These are phyloP conservation scores for Andricus curvator DNA, from an alignment of 2,888 invertebrate genomes.

Conservation along the genomic window DNA sequence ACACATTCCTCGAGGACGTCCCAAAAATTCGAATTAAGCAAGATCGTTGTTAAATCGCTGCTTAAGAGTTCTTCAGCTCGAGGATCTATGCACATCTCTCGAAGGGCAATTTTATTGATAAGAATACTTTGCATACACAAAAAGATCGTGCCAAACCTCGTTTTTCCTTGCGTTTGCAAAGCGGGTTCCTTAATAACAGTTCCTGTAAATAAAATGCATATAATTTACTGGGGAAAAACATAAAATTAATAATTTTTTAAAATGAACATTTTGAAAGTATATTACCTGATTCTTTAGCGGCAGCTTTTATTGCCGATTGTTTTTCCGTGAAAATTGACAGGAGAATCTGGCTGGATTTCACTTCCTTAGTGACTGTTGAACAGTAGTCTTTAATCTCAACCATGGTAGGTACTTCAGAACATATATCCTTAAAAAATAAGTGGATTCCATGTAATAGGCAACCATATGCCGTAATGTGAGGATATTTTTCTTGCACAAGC, in stretches of 20 bases:
- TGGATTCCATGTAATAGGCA: no score
- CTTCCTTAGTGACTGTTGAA: background rate
- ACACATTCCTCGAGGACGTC: no score
- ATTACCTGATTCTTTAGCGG: conserved; percentile 1
- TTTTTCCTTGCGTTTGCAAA: background rate
- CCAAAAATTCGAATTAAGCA: no score
- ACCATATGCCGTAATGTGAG: no score
- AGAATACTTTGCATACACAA: no score
- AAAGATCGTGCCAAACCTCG: background rate
- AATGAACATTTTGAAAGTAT: background rate
- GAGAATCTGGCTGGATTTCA: background rate
- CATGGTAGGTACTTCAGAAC: background rate
- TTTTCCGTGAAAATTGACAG: no score
- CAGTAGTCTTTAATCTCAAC: background rate
- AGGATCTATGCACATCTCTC: no score
- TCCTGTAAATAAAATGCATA: background rate
- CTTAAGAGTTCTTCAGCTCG: no score
- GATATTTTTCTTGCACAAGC: no score
- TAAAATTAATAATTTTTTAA: background rate
- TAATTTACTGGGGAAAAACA: background rate
- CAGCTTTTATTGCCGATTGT: background rate
- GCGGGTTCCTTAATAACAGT: background rate
- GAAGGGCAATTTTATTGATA: no score
- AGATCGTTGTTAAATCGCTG: no score
- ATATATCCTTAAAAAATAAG: background rate